These are phyloP conservation scores for Alces alces DNA, from an alignment of 2,113 vertebrate genomes.

Conservation along the genomic window DNA sequence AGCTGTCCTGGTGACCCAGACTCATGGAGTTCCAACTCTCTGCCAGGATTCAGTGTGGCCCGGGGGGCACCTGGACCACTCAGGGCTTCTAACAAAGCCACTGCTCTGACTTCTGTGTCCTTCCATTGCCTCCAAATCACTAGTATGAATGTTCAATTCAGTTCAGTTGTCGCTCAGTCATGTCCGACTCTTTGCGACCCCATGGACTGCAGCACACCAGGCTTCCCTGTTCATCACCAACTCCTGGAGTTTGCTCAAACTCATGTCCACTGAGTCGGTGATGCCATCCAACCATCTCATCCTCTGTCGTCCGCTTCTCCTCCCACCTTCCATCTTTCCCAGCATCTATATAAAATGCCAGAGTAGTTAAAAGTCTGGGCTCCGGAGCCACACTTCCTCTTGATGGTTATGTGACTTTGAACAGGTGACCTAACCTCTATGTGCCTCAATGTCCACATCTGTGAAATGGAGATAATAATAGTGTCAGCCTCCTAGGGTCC, in stretches of 20 bases:
- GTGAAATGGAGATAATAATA: not conserved
- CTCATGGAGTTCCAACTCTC: not conserved
- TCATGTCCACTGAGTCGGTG: not conserved
- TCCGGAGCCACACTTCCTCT: not conserved
- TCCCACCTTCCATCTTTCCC: not conserved
- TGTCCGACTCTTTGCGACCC: not conserved
- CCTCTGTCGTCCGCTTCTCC: not conserved
- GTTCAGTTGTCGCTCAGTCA: not conserved
- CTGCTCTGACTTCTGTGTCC: not conserved
- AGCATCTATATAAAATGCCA: not conserved
- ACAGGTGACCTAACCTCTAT: not conserved
- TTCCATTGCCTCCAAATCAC: not conserved
- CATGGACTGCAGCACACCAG: not conserved
- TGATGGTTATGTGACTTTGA: not conserved
- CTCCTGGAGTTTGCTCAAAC: not conserved
- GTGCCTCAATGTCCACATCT: not conserved
- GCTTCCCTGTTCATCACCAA: not conserved
- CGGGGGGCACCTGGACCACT: fast-evolving
- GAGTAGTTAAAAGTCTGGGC: not conserved
- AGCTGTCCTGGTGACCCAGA: not conserved
- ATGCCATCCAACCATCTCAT: not conserved
- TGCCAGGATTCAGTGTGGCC: not conserved
- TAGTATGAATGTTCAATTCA: not conserved
- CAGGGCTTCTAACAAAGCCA: not conserved
- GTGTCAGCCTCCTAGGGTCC: not conserved